phyloP scores from a whole-genome alignment of 35 echinoderm and acorn worm species.

The Hemicentrotus pulcherrimus region DNA sequence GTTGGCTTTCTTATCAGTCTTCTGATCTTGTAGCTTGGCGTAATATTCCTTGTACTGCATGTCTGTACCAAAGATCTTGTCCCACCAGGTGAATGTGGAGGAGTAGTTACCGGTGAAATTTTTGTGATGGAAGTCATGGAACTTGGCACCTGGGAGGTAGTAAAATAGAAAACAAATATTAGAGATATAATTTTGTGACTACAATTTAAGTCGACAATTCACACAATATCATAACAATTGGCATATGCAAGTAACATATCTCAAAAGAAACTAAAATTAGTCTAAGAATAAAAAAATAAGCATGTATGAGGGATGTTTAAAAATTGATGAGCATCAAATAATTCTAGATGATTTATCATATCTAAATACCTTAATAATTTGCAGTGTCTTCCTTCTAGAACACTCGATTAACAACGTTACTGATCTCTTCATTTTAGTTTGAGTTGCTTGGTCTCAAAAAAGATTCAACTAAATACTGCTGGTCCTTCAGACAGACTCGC shows the following conservation, averaged over 20 bases:
- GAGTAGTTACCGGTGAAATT: slow-evolving; percentile 96
- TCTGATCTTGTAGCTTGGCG: slow-evolving; percentile 41
- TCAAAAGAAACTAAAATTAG: no score
- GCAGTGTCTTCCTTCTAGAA: no score
- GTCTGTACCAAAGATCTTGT: slow-evolving; percentile 94
- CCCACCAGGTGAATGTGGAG: slow-evolving; percentile 97
- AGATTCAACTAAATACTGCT: no score
- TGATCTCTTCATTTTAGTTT: no score
- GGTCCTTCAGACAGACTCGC: no score
- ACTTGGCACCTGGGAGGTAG: slow-evolving; percentile 64
- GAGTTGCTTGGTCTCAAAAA: no score
- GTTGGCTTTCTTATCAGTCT: not conserved
- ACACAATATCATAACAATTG: not conserved
- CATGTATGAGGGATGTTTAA: no score
- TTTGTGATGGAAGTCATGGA: slow-evolving; percentile 99
- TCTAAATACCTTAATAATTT: no score
- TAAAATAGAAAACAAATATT: not conserved
- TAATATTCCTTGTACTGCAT: slow-evolving; percentile 74
- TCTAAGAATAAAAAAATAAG: no score
- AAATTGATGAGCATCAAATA: no score
- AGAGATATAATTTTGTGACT: not conserved
- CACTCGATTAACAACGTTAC: no score
- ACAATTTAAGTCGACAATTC: not conserved
- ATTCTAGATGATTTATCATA: no score
- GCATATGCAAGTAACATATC: not conserved